Percentiles rank a stretch among this genome's conserved stretches.
Evolutionary conservation across 2,113 vertebrate species (phyloP).

Genomic region (Engystomops pustulosus): DNA sequence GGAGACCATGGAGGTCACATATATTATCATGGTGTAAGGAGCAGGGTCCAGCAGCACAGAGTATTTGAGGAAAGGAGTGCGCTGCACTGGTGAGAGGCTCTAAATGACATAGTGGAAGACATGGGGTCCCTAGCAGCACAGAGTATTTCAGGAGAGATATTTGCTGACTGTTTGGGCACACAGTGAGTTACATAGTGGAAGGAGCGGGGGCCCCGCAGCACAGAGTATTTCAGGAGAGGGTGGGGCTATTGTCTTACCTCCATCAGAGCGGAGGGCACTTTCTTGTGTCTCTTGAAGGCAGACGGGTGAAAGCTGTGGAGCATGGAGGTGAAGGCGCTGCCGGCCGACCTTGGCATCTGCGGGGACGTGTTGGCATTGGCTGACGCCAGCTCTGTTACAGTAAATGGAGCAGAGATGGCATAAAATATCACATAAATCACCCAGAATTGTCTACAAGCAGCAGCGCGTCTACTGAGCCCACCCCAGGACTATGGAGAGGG

Average conservation of each 20-base stretch:
- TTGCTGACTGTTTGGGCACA: no score
- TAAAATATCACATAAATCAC: not conserved
- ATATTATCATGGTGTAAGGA: not conserved
- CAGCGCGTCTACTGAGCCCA: no score
- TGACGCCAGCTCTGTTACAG: constrained; percentile 72
- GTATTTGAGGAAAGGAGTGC: not conserved
- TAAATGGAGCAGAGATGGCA: constrained; percentile 1
- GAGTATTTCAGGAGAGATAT: no score
- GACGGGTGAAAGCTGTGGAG: constrained; percentile 92
- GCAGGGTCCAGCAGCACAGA: not conserved
- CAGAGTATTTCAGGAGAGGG: no score
- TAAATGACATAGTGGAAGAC: no score
- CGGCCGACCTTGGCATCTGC: constrained; percentile 76
- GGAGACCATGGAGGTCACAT: not conserved
- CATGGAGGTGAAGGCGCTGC: constrained; percentile 86
- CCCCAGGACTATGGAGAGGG: no score
- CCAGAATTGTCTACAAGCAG: not conserved
- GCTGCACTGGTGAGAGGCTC: no score
- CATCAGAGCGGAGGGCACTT: constrained; percentile 83
- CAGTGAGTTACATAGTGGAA: no score
- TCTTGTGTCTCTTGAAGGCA: constrained; percentile 89
- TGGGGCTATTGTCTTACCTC: constrained; percentile 86
- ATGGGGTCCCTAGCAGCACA: no score
- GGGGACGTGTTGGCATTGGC: constrained; percentile 79
- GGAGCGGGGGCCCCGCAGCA: no score